Conservation (phyloP, 2,113 vertebrate genomes). For the Entelurus aequoreus region DNA sequence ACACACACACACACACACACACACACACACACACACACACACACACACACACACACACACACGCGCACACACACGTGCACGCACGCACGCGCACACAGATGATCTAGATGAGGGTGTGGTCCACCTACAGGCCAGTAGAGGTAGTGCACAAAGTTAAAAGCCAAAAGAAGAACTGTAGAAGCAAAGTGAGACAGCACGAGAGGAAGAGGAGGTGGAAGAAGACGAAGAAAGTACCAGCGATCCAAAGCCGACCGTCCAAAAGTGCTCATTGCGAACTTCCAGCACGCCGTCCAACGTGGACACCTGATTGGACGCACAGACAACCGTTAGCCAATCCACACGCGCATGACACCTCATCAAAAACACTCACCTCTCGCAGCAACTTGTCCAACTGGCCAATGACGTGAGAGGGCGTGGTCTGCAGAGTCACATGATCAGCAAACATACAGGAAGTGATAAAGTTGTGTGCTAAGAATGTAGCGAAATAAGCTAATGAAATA, state of each 20-base stretch:
- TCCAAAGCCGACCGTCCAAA: slow-evolving; percentile 96
- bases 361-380: slow-evolving; percentile 81
- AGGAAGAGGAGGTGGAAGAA: too few species aligned
- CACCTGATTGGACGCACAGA: slow-evolving; percentile 70
- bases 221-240: slow-evolving; percentile 79
- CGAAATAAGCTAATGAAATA: too few species aligned
- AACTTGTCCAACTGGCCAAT: slow-evolving; percentile 97
- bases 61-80: too few species aligned
- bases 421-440: slow-evolving; percentile 6
- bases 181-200: background rate
- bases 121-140: background rate
- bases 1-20: background rate
- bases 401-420: slow-evolving; percentile 95
- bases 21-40: too few species aligned
- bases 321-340: background rate
- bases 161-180: background rate
- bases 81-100: too few species aligned
- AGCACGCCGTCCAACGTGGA: slow-evolving; percentile 96
- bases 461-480: background rate
- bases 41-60: background rate
- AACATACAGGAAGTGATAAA: background rate
- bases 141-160: background rate
- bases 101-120: too few species aligned
- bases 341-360: background rate
- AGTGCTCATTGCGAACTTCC: slow-evolving; percentile 96